These are phyloP conservation scores for Drosophila engyochracea DNA, from an alignment of 2,888 invertebrate species.

Conservation along the genomic window DNA sequence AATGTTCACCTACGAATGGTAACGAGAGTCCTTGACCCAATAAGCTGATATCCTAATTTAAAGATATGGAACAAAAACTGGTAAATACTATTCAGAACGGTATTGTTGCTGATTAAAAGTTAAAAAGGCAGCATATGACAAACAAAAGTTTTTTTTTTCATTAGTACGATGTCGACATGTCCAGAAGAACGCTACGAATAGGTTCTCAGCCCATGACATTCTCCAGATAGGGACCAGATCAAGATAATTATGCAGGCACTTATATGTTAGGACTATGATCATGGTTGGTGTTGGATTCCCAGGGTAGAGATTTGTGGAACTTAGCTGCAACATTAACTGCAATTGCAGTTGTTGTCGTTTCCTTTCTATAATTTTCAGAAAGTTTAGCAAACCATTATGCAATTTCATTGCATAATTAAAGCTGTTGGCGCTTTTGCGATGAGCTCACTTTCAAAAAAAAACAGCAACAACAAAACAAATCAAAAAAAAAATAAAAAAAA, in stretches of 20 bases:
- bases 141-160: background rate
- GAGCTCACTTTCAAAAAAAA: slow-evolving; percentile 53
- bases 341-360: slow-evolving; percentile 3
- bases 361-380: slow-evolving; percentile 7
- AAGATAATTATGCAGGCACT: background rate
- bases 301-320: background rate
- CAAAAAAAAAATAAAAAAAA: slow-evolving; percentile 5
- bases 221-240: background rate
- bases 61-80: background rate
- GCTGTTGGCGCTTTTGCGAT: slow-evolving; percentile 11
- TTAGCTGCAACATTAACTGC: background rate
- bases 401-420: slow-evolving; percentile 33
- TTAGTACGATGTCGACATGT: background rate
- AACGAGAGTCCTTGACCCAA: background rate
- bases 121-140: background rate
- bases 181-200: background rate
- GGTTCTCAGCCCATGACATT: background rate
- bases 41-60: background rate
- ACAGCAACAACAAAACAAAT: background rate
- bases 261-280: background rate
- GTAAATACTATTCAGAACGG: background rate
- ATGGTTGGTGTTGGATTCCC: background rate
- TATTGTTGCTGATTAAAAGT: background rate
- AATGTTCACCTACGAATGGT: background rate
- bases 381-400: slow-evolving; percentile 10